Base-by-base conservation (phyloP, 2,797 vertebrate species). In the Lates japonicus region DNA sequence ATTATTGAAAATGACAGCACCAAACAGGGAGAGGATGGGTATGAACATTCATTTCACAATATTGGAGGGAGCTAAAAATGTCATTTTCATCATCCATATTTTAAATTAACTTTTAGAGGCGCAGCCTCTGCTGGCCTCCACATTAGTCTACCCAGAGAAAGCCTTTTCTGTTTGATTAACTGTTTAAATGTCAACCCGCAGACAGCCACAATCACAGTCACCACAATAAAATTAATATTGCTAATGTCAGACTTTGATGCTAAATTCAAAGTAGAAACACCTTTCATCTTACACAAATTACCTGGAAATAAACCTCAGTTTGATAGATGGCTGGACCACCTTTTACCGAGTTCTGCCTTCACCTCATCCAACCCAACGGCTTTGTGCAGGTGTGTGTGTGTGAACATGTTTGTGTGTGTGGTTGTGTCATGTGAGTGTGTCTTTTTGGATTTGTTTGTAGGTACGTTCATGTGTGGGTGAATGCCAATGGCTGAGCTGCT, bases 141-240 rank as follows among this genome's bases (percentile, higher is more conserved):
- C 52, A 42, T 78, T 51, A 55, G 39, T 66, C 63, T 62, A 41
- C 33, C 17, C 3, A 25, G 3, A 57, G 33, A 72, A 52, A 64
- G 57, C 17, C 74, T 81, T 86, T 76, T 35, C 65, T 68, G 55
- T 81, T 84, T 80, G 80, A 91, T 87, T 76, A 84, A 87, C 80
- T 83, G 74, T 87, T 88, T n/a, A 88, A 91, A 91, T 90, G 90
- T 90, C 84, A 89, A n/a, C 71, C 71, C 65, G 73, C 70, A 84
- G 66, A 85, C 74, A 63, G 70, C 65, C 68, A 78, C 67, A 68
- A 59, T 78, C 74, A 62, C 70, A 74, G 57, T 70, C 35, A 13
- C 48, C 55, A 48, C 70, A 46, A 76, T 71, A 19, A 81, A 80
- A 76, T 67, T 70, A 66, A 82, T 73, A 57, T 54, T 1, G 39